These are phyloP conservation scores for Rhadinocentrus ornatus DNA, from an alignment of 2,797 vertebrate species.

Conservation along the genomic window DNA sequence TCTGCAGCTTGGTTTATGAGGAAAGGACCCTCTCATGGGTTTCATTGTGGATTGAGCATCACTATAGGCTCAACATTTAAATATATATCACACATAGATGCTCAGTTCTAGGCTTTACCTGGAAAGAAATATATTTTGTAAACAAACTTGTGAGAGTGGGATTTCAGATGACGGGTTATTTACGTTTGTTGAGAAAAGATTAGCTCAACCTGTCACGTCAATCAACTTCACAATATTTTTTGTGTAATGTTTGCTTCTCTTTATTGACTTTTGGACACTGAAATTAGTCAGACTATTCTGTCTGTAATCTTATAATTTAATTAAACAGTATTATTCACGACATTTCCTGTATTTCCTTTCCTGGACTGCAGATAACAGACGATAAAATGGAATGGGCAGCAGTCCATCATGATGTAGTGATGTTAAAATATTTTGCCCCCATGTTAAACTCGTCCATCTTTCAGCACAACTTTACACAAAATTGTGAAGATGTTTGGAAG, in stretches of 20 bases:
- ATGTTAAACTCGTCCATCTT: conserved; percentile 18
- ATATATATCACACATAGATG: neutral
- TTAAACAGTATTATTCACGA: neutral
- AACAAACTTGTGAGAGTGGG: neutral
- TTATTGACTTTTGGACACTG: neutral
- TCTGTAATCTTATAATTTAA: conserved; percentile 41
- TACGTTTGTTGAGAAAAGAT: neutral
- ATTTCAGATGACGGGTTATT: conserved; percentile 22
- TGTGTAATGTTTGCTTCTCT: neutral
- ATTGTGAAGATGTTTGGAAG: conserved; percentile 44
- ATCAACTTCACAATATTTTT: conserved; percentile 4
- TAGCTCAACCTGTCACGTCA: neutral
- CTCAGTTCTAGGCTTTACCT: neutral
- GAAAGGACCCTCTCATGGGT: neutral
- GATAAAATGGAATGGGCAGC: neutral
- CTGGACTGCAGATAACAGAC: conserved; percentile 10
- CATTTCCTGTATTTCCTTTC: neutral
- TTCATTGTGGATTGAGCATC: conserved; percentile 1
- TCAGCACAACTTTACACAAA: conserved; percentile 29
- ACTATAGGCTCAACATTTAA: neutral
- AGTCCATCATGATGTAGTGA: neutral
- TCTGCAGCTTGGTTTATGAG: conserved; percentile 29
- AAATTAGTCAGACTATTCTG: neutral
- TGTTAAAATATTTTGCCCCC: conserved; percentile 19
- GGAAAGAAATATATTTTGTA: conserved; percentile 9